Conservation (phyloP, 2,888 invertebrate species). For the Drosophila nigricruria region DNA sequence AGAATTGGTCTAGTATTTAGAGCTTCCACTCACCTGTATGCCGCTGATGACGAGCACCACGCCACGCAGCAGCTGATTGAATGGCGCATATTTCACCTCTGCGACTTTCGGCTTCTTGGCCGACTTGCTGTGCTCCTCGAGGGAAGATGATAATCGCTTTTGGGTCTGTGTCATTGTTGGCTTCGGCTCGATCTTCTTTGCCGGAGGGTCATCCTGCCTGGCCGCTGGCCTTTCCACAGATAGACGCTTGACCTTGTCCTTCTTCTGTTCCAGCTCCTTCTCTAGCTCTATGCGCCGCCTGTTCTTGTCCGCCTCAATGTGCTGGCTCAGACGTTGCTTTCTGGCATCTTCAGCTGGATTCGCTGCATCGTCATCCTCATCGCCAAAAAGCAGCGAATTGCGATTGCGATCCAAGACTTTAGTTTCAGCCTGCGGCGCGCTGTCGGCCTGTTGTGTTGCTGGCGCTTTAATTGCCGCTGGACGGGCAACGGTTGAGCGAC, state of each 20-base stretch:
- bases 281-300: slow-evolving; percentile 68
- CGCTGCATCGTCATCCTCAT: slow-evolving; percentile 85
- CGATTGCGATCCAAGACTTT: slow-evolving; percentile 83
- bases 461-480: slow-evolving; percentile 9
- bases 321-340: slow-evolving; percentile 85
- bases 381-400: slow-evolving; percentile 85
- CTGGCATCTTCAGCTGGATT: slow-evolving; percentile 38
- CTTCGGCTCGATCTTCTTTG: not conserved
- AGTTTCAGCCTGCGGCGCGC: slow-evolving; percentile 7
- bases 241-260: slow-evolving; percentile 34
- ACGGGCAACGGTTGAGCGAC: slow-evolving; percentile 33
- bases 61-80: slow-evolving; percentile 87
- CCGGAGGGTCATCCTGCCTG: not conserved
- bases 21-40: slow-evolving; percentile 85
- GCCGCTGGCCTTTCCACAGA: slow-evolving; percentile 34
- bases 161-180: slow-evolving; percentile 14
- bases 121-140: slow-evolving; percentile 31
- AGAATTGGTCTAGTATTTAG: not conserved
- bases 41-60: slow-evolving; percentile 94
- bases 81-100: slow-evolving; percentile 85
- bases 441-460: not conserved
- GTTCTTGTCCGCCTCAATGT: slow-evolving; percentile 74
- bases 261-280: slow-evolving; percentile 59
- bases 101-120: slow-evolving; percentile 73
- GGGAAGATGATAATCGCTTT: slow-evolving; percentile 67